Evolutionary conservation across 2,888 invertebrate genomes (phyloP), one percentile per base, ranked within the genome.

Genomic region (Thyatira batis): DNA sequence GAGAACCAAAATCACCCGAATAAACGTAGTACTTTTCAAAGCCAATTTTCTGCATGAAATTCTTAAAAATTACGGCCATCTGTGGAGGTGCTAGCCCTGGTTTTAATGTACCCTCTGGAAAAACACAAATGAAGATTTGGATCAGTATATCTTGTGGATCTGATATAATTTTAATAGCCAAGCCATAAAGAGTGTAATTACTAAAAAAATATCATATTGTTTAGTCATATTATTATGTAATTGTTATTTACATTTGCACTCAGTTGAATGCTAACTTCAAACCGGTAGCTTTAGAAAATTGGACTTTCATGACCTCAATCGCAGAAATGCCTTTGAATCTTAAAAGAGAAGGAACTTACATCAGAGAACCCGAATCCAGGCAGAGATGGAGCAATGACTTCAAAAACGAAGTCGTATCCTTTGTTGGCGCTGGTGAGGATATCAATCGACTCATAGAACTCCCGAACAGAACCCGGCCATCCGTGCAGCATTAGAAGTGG

Each of bases 391-490:
- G 87, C 90, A 2, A 95, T 82, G 50, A 95, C 84, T 76, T 95
- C 95, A 63, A 95, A 95, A 0, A 92, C 86, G 48, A 89, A 89
- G 69, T 33, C 3, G 5, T 33, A 33, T 33, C 33, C 33, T 3
- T n/a, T 4, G 1, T 2, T n/a, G 13, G 8, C 4, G 13, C 33
- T 33, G 0, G 93, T 85, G 11, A 97, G 85, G 45, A 94, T 75
- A 0, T 96, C 96, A 50, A 97, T 94, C 0, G 96, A 83, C 53
- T 95, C 94, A 71, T 95, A 95, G 83, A 97, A 97, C 85, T 98
- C 98, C n/a, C 95, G 90, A 1, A 97, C 93, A 0, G 96, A 96
- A 0, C 97, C 97, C 0, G 98, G 97, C 98, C 98, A 98, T 39
- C 98, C 98, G 78, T 98, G 98, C 13, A 96, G 84, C 48, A 98